Conservation (phyloP, 1,140 invertebrate genomes). For the Trigoniulus corallinus region DNA sequence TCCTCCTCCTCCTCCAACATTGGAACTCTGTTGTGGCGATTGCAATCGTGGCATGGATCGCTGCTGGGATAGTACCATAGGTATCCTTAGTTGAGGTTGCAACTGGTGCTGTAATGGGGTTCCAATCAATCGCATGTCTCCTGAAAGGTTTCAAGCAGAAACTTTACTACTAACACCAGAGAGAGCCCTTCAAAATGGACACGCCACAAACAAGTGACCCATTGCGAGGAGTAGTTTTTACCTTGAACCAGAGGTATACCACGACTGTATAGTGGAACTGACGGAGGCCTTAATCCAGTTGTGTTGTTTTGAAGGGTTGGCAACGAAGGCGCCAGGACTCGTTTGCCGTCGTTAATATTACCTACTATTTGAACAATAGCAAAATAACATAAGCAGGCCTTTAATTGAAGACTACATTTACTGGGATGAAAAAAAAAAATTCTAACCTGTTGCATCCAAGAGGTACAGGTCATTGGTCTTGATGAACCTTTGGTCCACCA, state of each 20-base stretch:
- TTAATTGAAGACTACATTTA: neutral
- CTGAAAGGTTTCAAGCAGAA: slow-evolving; percentile 1
- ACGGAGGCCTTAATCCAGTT: neutral
- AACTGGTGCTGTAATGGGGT: slow-evolving; percentile 8
- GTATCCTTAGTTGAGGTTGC: neutral
- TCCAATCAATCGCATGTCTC: slow-evolving; percentile 5
- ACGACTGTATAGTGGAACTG: slow-evolving; percentile 1
- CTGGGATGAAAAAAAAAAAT: neutral
- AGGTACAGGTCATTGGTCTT: slow-evolving; percentile 2
- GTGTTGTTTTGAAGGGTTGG: neutral
- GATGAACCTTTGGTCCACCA: slow-evolving; percentile 6
- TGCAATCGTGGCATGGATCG: slow-evolving; percentile 4
- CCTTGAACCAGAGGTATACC: slow-evolving; percentile 1
- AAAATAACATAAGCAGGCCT: neutral
- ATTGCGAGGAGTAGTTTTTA: too few relatives aligned
- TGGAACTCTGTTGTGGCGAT: neutral
- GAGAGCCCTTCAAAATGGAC: neutral
- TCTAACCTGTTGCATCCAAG: neutral
- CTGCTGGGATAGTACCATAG: slow-evolving; percentile 8
- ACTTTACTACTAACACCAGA: too few relatives aligned
- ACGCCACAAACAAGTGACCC: neutral
- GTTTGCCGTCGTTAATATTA: neutral
- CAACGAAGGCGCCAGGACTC: neutral
- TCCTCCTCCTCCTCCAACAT: too few relatives aligned
- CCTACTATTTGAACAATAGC: too few relatives aligned